These are phyloP conservation scores for Protonibea diacanthus DNA, from an alignment of 2,797 vertebrate species.

Conservation along the genomic window DNA sequence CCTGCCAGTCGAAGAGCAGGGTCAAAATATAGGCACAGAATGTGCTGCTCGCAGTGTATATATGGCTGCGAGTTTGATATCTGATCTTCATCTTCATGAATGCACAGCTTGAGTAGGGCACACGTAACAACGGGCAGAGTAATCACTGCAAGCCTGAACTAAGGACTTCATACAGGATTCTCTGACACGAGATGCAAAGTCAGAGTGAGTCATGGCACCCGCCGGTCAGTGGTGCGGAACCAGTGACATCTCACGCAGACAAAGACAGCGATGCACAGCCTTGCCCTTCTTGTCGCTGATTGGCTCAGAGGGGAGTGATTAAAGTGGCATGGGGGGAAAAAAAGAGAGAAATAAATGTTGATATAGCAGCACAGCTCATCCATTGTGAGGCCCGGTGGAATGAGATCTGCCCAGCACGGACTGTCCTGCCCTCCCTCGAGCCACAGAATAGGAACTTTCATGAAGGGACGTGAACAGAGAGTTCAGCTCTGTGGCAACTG, in stretches of 20 bases:
- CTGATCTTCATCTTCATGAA: conserved; percentile 54
- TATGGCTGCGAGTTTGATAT: conserved; percentile 38
- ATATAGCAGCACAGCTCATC: conserved; percentile 80
- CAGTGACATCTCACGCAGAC: conserved; percentile 54
- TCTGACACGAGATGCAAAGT: conserved; percentile 47
- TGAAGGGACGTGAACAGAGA: conserved; percentile 70
- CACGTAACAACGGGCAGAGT: conserved; percentile 16
- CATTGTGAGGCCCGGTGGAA: conserved; percentile 73
- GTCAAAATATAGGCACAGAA: conserved; percentile 76
- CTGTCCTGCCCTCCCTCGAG: conserved; percentile 27
- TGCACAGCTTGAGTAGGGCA: conserved; percentile 17
- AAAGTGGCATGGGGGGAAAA: conserved; percentile 20
- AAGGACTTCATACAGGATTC: conserved; percentile 4
- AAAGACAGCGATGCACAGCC: conserved; percentile 39
- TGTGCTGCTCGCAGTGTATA: conserved; percentile 44
- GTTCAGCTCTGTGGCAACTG: conserved; percentile 50
- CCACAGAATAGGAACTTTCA: conserved; percentile 83
- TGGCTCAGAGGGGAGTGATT: conserved; percentile 53
- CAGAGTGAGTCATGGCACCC: conserved; percentile 54
- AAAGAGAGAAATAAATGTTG: conserved; percentile 76
- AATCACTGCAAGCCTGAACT: conserved; percentile 32
- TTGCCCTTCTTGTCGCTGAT: conserved; percentile 62
- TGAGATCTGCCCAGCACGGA: conserved; percentile 68
- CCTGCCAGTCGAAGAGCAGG: conserved; percentile 51
- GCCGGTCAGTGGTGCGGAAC: conserved; percentile 33